A percentile compares a stretch with the other conserved stretches of the same genome.
Conservation (phyloP, 2,797 vertebrate genomes). For the Cebuella pygmaea region DNA sequence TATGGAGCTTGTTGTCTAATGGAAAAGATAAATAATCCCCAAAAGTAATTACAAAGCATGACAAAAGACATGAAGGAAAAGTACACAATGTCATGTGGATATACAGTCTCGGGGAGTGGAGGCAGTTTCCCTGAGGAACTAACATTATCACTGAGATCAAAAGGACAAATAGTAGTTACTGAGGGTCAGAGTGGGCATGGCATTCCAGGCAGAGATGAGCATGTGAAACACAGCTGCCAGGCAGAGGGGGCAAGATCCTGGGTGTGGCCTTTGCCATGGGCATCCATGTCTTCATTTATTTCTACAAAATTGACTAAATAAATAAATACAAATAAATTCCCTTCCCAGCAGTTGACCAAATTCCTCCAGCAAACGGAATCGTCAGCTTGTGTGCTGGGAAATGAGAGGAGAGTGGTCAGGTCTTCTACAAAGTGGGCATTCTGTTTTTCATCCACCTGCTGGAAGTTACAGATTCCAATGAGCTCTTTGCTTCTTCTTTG, state of each 20-base stretch:
- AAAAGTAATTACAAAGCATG: not conserved
- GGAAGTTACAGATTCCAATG: not conserved
- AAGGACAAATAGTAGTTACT: not conserved
- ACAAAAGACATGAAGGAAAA: not conserved
- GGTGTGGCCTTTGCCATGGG: not conserved
- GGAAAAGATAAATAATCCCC: not conserved
- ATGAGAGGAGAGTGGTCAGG: not conserved
- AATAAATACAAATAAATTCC: not conserved
- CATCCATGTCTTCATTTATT: not conserved
- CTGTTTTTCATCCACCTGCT: not conserved
- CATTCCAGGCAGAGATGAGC: not conserved
- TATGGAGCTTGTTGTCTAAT: not conserved
- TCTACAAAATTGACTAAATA: slow-evolving; percentile 10
- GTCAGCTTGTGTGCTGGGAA: not conserved
- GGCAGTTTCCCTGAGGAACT: not conserved
- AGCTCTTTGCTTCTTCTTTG: not conserved
- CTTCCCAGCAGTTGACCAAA: not conserved
- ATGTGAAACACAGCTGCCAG: not conserved
- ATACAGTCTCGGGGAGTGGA: not conserved
- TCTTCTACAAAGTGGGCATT: not conserved
- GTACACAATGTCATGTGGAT: too few species aligned
- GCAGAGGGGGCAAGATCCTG: not conserved
- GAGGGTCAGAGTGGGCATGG: not conserved
- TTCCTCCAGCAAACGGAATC: not conserved
- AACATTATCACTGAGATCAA: not conserved